Evolutionary conservation across 2,113 vertebrate genomes (phyloP).

Genomic region (Lutjanus erythropterus): DNA sequence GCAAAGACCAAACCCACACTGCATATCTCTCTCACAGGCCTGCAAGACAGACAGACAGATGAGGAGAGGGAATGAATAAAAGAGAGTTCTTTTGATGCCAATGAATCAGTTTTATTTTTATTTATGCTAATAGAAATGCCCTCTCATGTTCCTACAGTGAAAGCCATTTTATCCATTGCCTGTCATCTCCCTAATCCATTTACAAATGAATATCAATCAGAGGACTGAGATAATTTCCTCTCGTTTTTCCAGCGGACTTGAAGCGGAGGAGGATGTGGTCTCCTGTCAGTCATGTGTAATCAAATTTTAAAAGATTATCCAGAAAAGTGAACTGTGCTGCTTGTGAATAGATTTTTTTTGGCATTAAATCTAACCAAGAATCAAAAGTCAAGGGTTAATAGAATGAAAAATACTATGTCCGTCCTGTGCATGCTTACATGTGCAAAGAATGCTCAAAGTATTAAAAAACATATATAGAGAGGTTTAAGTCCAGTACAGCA

Average conservation of each 20-base stretch:
- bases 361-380: too few relatives aligned
- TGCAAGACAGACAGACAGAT: constrained; percentile 68
- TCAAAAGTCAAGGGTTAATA: too few relatives aligned
- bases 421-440: too few relatives aligned
- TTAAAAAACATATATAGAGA: too few relatives aligned
- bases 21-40: constrained; percentile 91
- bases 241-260: constrained; percentile 50
- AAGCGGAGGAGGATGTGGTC: constrained; percentile 67
- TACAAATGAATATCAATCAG: constrained; percentile 72
- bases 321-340: constrained; percentile 8
- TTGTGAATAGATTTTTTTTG: too few relatives aligned
- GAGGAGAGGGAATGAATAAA: neutral
- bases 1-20: constrained; percentile 90
- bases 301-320: constrained; percentile 44
- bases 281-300: constrained; percentile 62
- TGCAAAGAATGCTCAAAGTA: too few relatives aligned
- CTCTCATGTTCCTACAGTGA: constrained; percentile 26
- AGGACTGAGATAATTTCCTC: constrained; percentile 68
- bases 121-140: constrained; percentile 29
- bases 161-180: constrained; percentile 41
- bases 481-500: too few relatives aligned
- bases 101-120: constrained; percentile 21
- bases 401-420: too few relatives aligned
- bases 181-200: constrained; percentile 70
- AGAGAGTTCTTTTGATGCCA: constrained; percentile 24